Conservation (phyloP, 2,113 vertebrate species). For the Tonatia bakeri region DNA sequence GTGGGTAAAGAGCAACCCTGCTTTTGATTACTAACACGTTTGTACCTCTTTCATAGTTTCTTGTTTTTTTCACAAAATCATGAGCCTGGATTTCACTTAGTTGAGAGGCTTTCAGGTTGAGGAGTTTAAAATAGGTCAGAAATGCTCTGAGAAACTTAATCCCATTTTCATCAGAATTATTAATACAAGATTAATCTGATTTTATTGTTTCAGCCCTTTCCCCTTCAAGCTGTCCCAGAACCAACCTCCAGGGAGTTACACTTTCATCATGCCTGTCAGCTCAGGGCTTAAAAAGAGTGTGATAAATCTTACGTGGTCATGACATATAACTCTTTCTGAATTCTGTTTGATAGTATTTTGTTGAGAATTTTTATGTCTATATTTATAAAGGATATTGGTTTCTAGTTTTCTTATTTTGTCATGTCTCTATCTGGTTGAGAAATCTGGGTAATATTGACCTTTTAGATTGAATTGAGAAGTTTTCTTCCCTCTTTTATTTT, state of each 20-base stretch:
- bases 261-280: background rate
- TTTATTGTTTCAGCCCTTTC: background rate
- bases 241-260: background rate
- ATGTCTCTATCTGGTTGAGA: background rate
- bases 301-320: background rate
- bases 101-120: background rate
- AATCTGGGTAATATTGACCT: background rate
- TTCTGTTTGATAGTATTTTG: background rate
- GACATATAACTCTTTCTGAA: background rate
- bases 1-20: background rate
- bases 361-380: background rate
- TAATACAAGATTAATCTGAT: constrained; percentile 38
- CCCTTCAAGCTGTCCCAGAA: background rate
- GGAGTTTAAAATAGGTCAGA: constrained; percentile 38
- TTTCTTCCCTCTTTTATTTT: background rate
- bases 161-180: constrained; percentile 11
- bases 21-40: background rate
- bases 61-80: background rate
- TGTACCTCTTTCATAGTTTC: background rate
- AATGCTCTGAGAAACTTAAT: constrained; percentile 9
- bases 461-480: background rate
- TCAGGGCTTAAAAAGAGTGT: background rate
- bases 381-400: background rate
- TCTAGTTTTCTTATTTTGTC: background rate
- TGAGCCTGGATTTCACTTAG: background rate